A percentile compares a stretch with the other conserved stretches of the same genome.
Conservation (phyloP, 2,888 invertebrate species). For the Julus scandinavius region DNA sequence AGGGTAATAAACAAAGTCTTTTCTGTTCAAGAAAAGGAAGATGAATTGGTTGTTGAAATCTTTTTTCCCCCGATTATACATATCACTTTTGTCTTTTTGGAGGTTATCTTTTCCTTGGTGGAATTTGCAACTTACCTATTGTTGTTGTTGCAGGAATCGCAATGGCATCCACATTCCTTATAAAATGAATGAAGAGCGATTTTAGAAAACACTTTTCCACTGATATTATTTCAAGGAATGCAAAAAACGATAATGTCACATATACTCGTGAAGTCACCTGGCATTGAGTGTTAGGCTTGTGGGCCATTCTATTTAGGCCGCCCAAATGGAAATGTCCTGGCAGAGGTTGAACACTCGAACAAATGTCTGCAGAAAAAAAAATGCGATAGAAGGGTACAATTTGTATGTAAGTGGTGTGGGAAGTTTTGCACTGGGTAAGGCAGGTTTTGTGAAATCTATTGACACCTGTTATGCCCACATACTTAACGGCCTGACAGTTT, state of each 20-base stretch:
- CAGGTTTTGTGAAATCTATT: too few species aligned
- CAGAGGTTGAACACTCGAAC: not conserved
- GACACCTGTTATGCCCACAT: too few species aligned
- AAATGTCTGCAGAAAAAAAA: not conserved
- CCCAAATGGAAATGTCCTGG: not conserved
- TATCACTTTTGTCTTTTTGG: too few species aligned
- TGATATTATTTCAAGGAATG: not conserved
- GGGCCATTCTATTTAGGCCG: slow-evolving; percentile 19
- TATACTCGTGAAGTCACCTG: not conserved
- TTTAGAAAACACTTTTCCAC: not conserved
- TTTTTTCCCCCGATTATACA: too few species aligned
- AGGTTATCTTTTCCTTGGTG: too few species aligned
- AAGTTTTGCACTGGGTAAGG: too few species aligned
- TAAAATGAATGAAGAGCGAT: not conserved
- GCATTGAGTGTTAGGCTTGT: slow-evolving; percentile 1
- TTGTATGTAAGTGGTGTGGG: too few species aligned
- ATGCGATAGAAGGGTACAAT: too few species aligned
- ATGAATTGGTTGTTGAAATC: too few species aligned
- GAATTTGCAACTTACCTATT: slow-evolving; percentile 59
- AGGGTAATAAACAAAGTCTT: too few species aligned
- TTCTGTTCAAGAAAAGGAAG: too few species aligned
- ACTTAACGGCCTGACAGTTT: too few species aligned
- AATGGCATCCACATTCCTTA: slow-evolving; percentile 73
- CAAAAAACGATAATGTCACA: not conserved
- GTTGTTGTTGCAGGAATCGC: slow-evolving; percentile 68